Base-by-base conservation (phyloP, 2,888 invertebrate species). In the Pterobdella sp. region DNA sequence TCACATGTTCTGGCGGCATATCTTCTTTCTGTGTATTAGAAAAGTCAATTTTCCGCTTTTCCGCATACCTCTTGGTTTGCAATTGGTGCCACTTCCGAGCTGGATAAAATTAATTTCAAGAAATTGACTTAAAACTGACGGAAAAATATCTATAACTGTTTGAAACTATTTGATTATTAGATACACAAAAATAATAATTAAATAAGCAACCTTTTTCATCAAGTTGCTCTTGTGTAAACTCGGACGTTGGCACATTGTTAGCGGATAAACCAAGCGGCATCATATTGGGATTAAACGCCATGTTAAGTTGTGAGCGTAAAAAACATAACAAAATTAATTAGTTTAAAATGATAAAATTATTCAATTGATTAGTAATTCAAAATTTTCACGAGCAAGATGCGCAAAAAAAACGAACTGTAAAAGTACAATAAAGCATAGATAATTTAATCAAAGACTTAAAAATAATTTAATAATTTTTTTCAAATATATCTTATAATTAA, bases 1-100 rank as follows among this genome's bases (percentile, higher is more conserved):
- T 88, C 75, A 98, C 94, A 85, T 98, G 97, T 83, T 98, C 98
- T 0, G 97, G 95, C 18, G 98, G 98, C 97, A 98, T 97, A 78
- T 98, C 97, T 83, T 98, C 98, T 83, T 99, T 99, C 82, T 97
- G 97, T 0, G 96, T 93, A 85, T 99, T 97, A 1, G 97, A 91
- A 84, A 97, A 98, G 0, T 98, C 98, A 84, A 97, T 93, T 84
- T 99, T 99, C 73, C 97, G 87, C 82, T 98, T 98, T 79, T 98
- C 97, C 0, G 96, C 91, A 84, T 95, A 99, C 32, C 97, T 88
- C 84, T 98, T 99, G n/a, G 94, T 91, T 83, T 98, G 98, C 31
- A 99, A 86, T 83, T 97, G 96, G 80, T 95, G 93, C 98, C 98
- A 98, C 88, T 97, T 97, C 72, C 84, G 78, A 32, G 82, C 84